A percentile compares a stretch with the other conserved stretches of the same genome.
Conservation (phyloP, 2,797 vertebrate genomes). For the Sebastes ruberrimus region DNA sequence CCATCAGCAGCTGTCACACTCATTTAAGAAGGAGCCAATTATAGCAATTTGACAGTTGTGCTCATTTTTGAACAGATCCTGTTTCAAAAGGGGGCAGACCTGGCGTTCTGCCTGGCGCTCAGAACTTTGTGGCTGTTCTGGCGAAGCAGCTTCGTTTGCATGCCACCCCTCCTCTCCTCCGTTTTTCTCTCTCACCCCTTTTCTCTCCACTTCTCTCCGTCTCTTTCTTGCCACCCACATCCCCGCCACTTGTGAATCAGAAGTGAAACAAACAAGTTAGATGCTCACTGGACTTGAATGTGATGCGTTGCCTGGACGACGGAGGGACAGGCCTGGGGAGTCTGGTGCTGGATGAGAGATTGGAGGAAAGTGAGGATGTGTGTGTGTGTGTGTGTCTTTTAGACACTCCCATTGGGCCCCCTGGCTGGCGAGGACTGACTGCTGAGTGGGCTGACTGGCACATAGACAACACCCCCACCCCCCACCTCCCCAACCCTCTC, state of each 20-base stretch:
- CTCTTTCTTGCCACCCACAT: slow-evolving; percentile 9
- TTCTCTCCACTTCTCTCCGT: background rate
- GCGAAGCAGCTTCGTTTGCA: slow-evolving; percentile 45
- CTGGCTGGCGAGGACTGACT: slow-evolving; percentile 59
- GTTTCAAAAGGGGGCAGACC: slow-evolving; percentile 35
- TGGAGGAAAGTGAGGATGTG: slow-evolving; percentile 49
- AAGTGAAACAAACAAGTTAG: slow-evolving; percentile 64
- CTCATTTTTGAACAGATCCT: slow-evolving; percentile 39
- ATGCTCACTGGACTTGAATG: slow-evolving; percentile 56
- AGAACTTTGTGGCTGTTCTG: slow-evolving; percentile 38
- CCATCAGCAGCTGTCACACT: slow-evolving; percentile 43
- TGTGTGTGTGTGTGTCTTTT: slow-evolving; percentile 33
- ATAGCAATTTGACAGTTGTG: slow-evolving; percentile 46
- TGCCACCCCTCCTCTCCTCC: slow-evolving; percentile 11
- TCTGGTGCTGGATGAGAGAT: slow-evolving; percentile 45
- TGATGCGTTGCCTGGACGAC: slow-evolving; percentile 63
- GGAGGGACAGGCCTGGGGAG: slow-evolving; percentile 50
- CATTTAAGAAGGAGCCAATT: slow-evolving; percentile 47
- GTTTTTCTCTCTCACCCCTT: background rate
- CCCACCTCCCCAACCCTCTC: background rate
- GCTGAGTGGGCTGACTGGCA: slow-evolving; percentile 73
- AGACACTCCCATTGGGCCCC: slow-evolving; percentile 54
- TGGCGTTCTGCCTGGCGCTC: slow-evolving; percentile 32
- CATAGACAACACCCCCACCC: slow-evolving; percentile 26
- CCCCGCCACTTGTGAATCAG: slow-evolving; percentile 42